Evolutionary conservation across 2,888 invertebrate genomes (phyloP), one percentile per base, ranked within the genome.

Genomic region (Drosophila gaucha): DNA sequence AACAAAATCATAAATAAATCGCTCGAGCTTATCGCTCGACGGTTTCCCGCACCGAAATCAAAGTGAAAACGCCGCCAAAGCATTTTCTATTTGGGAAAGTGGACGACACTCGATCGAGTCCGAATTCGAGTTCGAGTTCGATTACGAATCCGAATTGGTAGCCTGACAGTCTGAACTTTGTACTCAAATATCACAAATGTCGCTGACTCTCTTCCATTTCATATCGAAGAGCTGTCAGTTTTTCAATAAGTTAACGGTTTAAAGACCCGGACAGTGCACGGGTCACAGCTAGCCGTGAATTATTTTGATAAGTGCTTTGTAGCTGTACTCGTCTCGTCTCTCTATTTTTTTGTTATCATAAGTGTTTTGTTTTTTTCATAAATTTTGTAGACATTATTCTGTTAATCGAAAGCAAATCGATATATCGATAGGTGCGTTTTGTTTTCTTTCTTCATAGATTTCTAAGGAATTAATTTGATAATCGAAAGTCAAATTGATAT

Each of bases 1-100:
- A 70, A 80, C 35, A 69, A 74, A 83, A 86, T 86, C 83, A 86
- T 84, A 84, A 84, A 84, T 84, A 84, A 83, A 84, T 84, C 83
- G 83, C 57, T 63, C 60, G n/a, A n/a, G 85, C 83, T 84, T 84
- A 84, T 84, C 83, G 68, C 68, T 49, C 24, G 28, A 36, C 38
- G 50, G 52, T 59, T 62, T 65, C 52, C 28, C 50, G 30, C 41
- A 26, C 10, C 16, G 18, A 60, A 68, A 75, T 83, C 83, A 83
- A 83, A 83, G 86, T 49, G 67, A 68, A 80, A 82, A 70, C 26
- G 75, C 86, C 83, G 86, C 50, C 30, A 44, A 24, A 44, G 51
- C 49, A 63, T 73, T 67, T 78, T 69, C 58, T 22, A 47, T 38
- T 65, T 62, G 58, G 69, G 55, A 78, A 73, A 80, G 77, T 74